These are phyloP conservation scores for Microcebus lehilahytsara DNA, from an alignment of 2,113 vertebrate species.

Conservation along the genomic window DNA sequence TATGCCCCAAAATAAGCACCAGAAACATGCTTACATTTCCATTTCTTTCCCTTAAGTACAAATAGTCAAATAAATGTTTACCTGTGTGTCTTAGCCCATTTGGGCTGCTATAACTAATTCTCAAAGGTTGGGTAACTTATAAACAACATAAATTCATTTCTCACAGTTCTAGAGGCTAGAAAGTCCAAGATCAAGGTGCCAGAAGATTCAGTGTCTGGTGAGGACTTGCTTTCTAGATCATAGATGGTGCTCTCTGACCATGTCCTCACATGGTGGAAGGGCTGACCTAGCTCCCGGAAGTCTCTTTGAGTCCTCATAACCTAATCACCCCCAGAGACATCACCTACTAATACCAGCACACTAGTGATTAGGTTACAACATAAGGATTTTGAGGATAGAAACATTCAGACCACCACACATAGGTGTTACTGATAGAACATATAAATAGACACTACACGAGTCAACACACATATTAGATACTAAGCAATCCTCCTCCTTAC, in stretches of 20 bases:
- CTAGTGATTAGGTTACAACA: neutral
- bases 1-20: neutral
- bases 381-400: neutral
- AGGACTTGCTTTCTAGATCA: neutral
- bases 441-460: neutral
- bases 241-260: neutral
- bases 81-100: neutral
- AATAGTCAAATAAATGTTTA: neutral
- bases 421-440: neutral
- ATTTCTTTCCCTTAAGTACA: neutral
- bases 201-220: neutral
- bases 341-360: no score
- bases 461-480: neutral
- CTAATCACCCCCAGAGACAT: neutral
- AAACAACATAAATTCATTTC: neutral
- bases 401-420: neutral
- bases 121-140: neutral
- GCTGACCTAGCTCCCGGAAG: neutral
- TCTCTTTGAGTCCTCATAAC: neutral
- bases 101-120: neutral
- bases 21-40: neutral
- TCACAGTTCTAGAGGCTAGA: neutral
- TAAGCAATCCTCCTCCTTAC: neutral
- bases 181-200: neutral
- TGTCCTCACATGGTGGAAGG: neutral